Conservation (phyloP, 2,113 vertebrate genomes). For the Tretioscincus oriximinensis region DNA sequence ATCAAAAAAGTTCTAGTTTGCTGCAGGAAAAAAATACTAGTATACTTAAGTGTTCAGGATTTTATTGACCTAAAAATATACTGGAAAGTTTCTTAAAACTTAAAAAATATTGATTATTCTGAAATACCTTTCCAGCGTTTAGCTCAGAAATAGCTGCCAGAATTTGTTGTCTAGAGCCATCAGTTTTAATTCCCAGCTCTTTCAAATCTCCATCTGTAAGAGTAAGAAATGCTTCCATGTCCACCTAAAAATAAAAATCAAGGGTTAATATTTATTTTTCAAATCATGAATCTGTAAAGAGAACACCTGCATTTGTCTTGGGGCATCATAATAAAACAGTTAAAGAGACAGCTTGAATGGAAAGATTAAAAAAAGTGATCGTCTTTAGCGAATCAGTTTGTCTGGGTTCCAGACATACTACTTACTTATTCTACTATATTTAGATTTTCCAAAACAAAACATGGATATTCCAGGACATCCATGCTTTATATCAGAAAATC, state of each 20-base stretch:
- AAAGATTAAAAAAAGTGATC: too few species aligned
- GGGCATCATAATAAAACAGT: neutral
- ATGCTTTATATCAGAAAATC: too few species aligned
- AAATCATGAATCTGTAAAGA: neutral
- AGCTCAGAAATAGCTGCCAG: slow-evolving; percentile 95
- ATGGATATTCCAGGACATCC: too few species aligned
- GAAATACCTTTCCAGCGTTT: slow-evolving; percentile 93
- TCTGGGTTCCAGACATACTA: neutral
- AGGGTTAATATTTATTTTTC: neutral
- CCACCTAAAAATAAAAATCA: slow-evolving; percentile 75
- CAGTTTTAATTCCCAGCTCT: slow-evolving; percentile 95
- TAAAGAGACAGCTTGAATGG: too few species aligned
- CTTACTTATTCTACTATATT: too few species aligned
- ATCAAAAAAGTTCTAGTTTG: neutral
- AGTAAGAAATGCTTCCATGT: slow-evolving; percentile 97
- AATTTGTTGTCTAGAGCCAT: slow-evolving; percentile 94
- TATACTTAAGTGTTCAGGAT: neutral
- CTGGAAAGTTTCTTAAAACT: neutral
- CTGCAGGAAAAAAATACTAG: neutral
- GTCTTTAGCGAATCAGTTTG: neutral
- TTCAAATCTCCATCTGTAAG: slow-evolving; percentile 96
- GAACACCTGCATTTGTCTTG: neutral
- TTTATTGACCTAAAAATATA: neutral
- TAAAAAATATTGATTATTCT: neutral
- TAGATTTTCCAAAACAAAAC: too few species aligned